Evolutionary conservation across 2,113 vertebrate species (phyloP).

Genomic region (Turdus rufiventris): DNA sequence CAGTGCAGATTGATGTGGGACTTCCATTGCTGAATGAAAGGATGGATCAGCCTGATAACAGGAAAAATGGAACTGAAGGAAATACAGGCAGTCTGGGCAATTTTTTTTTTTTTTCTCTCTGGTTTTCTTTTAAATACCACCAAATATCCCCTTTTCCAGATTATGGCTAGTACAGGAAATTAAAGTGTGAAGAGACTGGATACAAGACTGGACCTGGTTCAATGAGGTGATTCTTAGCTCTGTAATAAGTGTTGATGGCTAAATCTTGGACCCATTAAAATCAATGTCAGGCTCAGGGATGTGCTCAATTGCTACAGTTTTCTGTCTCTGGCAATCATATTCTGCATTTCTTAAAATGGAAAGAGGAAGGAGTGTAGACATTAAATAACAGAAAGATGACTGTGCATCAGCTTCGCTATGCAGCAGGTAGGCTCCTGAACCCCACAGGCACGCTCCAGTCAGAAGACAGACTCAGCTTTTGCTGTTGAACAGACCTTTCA

Average conservation of each 20-base stretch:
- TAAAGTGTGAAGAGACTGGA: slow-evolving; percentile 46
- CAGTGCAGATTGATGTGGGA: neutral
- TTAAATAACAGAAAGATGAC: neutral
- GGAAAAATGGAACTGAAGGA: neutral
- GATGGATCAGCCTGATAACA: slow-evolving; percentile 4
- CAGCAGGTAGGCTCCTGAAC: neutral
- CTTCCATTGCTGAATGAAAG: slow-evolving; percentile 5
- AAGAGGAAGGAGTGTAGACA: neutral
- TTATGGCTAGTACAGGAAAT: slow-evolving; percentile 47
- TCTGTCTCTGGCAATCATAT: neutral
- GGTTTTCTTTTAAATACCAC: neutral
- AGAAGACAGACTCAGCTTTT: neutral
- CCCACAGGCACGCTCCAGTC: neutral
- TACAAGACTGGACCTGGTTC: neutral
- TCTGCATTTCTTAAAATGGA: neutral
- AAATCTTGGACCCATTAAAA: slow-evolving; percentile 28
- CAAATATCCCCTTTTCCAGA: neutral
- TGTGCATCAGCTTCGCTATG: neutral
- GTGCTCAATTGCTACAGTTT: neutral
- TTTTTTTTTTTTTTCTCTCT: neutral
- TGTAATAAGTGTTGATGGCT: slow-evolving; percentile 7
- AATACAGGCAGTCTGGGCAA: neutral
- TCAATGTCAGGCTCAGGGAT: slow-evolving; percentile 20
- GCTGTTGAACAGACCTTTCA: neutral
- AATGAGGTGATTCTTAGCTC: neutral